Conservation (phyloP, 2,113 vertebrate genomes). For the Psilopsiagon aurifrons region DNA sequence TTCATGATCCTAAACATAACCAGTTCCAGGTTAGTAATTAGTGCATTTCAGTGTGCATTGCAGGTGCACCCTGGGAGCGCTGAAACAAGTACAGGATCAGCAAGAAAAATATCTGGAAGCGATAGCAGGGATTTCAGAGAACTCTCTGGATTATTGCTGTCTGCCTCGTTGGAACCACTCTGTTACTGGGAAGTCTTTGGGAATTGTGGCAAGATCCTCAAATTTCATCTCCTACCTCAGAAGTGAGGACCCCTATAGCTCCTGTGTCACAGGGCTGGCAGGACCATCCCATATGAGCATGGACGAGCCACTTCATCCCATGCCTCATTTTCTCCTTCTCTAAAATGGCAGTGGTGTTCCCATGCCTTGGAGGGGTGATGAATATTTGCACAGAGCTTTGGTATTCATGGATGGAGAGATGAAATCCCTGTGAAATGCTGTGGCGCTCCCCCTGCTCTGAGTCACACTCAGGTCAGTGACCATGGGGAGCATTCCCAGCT, state of each 20-base stretch:
- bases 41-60: not conserved
- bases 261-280: not conserved
- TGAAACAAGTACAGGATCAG: constrained; percentile 12
- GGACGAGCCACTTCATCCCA: not conserved
- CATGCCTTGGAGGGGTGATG: not conserved
- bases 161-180: not conserved
- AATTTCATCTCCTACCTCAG: not conserved
- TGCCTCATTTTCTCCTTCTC: not conserved
- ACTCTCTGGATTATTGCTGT: not conserved
- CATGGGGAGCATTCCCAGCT: not conserved
- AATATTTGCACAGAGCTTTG: not conserved
- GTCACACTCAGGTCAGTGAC: not conserved
- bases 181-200: not conserved
- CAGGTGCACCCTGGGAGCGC: constrained; percentile 15
- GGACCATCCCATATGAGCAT: not conserved
- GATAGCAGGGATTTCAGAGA: not conserved
- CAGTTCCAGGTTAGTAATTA: constrained; percentile 36
- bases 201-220: not conserved
- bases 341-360: not conserved
- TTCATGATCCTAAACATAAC: not conserved
- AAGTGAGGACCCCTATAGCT: not conserved
- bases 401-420: not conserved
- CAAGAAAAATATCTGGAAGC: constrained; percentile 41
- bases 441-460: not conserved
- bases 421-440: not conserved